Percentiles rank a stretch among this genome's conserved stretches.
Conservation (phyloP, 1,140 invertebrate genomes). For the Laupala kohalensis region DNA sequence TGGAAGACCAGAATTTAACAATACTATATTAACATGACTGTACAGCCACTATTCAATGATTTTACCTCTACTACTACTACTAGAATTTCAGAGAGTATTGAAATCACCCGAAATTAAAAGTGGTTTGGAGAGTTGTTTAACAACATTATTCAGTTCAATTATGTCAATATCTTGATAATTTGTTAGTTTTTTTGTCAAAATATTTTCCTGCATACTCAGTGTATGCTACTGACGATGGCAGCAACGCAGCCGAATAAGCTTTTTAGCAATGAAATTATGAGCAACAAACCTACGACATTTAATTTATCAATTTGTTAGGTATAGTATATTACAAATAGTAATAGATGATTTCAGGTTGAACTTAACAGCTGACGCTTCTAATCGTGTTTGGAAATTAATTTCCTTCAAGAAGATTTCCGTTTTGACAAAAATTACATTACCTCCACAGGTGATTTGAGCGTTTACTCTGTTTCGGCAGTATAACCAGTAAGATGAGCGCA, state of each 20-base stretch:
- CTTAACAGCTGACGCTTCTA: background rate
- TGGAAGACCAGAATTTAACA: conserved; percentile 12
- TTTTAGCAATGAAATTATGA: no score
- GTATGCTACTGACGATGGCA: no score
- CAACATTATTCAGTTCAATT: conserved; percentile 18
- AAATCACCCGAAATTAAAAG: conserved; percentile 24
- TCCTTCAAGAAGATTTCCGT: no score
- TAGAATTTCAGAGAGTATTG: conserved; percentile 24
- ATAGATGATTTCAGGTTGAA: background rate
- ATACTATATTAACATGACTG: no score
- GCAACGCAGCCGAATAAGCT: no score
- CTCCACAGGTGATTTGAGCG: background rate
- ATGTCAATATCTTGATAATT: background rate
- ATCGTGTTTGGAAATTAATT: background rate
- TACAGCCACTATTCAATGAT: background rate
- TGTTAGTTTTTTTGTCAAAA: no score
- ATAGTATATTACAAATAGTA: background rate
- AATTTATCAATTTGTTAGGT: no score
- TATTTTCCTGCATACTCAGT: no score
- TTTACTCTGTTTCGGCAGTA: background rate
- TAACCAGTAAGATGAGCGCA: background rate
- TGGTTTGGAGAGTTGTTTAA: conserved; percentile 21
- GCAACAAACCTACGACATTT: no score
- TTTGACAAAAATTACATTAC: background rate
- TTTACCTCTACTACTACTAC: conserved; percentile 19